Conservation (phyloP, 2,113 vertebrate species). For the Forbesichthys papilliferus region DNA sequence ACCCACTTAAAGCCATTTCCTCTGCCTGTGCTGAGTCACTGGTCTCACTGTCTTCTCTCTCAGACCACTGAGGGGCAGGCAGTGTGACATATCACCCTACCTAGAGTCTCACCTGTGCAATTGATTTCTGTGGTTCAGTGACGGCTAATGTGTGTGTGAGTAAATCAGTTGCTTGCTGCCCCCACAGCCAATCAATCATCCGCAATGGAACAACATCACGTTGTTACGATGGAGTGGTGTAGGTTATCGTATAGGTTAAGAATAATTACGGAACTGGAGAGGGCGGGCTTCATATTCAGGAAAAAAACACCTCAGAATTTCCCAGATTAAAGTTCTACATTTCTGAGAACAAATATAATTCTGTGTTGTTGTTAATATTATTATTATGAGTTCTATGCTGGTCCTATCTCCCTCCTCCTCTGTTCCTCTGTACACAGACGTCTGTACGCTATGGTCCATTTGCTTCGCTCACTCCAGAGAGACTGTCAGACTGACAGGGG, state of each 20-base stretch:
- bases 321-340: too few relatives aligned
- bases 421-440: background rate
- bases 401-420: background rate
- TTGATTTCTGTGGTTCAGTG: slow-evolving; percentile 34
- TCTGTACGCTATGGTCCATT: slow-evolving; percentile 12
- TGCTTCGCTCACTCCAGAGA: slow-evolving; percentile 33
- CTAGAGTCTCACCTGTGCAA: slow-evolving; percentile 9
- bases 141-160: slow-evolving; percentile 56
- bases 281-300: too few relatives aligned
- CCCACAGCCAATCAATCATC: slow-evolving; percentile 31
- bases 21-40: background rate
- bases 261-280: too few relatives aligned
- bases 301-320: too few relatives aligned
- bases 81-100: slow-evolving; percentile 37
- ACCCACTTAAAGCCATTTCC: slow-evolving; percentile 13
- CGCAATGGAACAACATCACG: too few relatives aligned
- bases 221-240: too few relatives aligned
- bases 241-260: too few relatives aligned
- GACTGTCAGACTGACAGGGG: slow-evolving; percentile 46
- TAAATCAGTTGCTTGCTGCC: slow-evolving; percentile 42
- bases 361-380: too few relatives aligned
- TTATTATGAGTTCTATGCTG: too few relatives aligned
- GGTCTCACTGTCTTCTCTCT: slow-evolving; percentile 3
- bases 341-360: too few relatives aligned
- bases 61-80: slow-evolving; percentile 7